Conservation (phyloP, 2,888 invertebrate genomes). For the Chloroclystis v-ata region DNA sequence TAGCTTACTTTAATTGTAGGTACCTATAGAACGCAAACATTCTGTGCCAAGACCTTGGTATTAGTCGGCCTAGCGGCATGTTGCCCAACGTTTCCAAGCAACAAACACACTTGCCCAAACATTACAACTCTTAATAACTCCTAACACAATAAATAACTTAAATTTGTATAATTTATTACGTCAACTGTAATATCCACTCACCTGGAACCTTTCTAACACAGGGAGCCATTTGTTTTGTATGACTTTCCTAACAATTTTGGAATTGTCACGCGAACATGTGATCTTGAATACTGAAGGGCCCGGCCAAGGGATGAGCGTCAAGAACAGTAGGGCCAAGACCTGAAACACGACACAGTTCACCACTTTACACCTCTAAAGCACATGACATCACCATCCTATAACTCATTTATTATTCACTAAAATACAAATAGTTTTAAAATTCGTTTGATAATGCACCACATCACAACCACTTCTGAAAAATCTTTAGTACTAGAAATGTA, state of each 20-base stretch:
- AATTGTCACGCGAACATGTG: constrained; percentile 92
- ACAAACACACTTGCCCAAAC: not conserved
- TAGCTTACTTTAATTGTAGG: too few relatives aligned
- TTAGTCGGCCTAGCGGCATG: too few relatives aligned
- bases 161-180: too few relatives aligned
- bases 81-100: constrained; percentile 3
- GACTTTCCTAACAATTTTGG: constrained; percentile 90
- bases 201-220: constrained; percentile 90
- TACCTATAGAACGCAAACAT: too few relatives aligned
- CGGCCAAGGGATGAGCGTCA: constrained; percentile 92
- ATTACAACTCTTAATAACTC: not conserved
- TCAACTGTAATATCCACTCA: constrained; percentile 31
- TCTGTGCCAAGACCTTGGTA: too few relatives aligned
- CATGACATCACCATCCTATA: constrained; percentile 21
- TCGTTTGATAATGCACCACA: too few relatives aligned
- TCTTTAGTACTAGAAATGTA: not conserved
- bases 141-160: too few relatives aligned
- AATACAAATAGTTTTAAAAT: too few relatives aligned
- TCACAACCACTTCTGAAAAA: not conserved
- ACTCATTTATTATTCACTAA: constrained; percentile 24
- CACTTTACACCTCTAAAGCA: not conserved
- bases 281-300: constrained; percentile 91
- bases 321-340: constrained; percentile 88
- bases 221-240: constrained; percentile 95
- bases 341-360: constrained; percentile 79